A percentile compares a stretch with the other conserved stretches of the same genome.
Conservation (phyloP, 2,888 invertebrate species). For the Hyppa rectilinea region DNA sequence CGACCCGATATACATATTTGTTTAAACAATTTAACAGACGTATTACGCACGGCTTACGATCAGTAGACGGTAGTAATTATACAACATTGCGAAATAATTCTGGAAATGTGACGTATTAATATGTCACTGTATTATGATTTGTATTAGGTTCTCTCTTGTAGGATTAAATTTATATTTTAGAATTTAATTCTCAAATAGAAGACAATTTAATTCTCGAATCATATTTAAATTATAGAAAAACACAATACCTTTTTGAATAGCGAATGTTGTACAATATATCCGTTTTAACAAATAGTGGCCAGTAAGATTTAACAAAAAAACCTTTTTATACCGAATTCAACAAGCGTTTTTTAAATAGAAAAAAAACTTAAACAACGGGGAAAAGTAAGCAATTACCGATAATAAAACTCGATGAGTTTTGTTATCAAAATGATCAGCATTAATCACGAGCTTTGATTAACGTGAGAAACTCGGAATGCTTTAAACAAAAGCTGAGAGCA, state of each 20-base stretch:
- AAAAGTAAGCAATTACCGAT: neutral
- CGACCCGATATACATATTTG: slow-evolving; percentile 44
- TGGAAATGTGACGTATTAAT: slow-evolving; percentile 1
- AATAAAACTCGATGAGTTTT: neutral
- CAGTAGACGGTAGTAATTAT: slow-evolving; percentile 22
- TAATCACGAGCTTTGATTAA: slow-evolving; percentile 14
- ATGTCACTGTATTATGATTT: neutral
- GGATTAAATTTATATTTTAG: too few relatives aligned
- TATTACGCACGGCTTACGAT: slow-evolving; percentile 9
- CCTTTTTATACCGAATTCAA: neutral
- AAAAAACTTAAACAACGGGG: too few relatives aligned
- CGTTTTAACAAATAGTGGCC: neutral
- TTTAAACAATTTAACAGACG: slow-evolving; percentile 49
- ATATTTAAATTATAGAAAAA: neutral
- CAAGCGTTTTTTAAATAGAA: neutral
- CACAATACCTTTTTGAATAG: too few relatives aligned
- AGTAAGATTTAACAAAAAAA: neutral
- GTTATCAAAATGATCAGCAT: neutral
- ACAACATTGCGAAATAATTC: slow-evolving; percentile 20
- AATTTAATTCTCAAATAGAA: too few relatives aligned
- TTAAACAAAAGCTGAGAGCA: slow-evolving; percentile 17
- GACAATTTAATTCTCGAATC: too few relatives aligned
- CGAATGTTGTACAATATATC: too few relatives aligned
- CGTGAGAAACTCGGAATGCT: slow-evolving; percentile 8
- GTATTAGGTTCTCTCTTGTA: neutral